phyloP scores from a whole-genome alignment of 2,113 vertebrate species.

The Caloenas nicobarica region DNA sequence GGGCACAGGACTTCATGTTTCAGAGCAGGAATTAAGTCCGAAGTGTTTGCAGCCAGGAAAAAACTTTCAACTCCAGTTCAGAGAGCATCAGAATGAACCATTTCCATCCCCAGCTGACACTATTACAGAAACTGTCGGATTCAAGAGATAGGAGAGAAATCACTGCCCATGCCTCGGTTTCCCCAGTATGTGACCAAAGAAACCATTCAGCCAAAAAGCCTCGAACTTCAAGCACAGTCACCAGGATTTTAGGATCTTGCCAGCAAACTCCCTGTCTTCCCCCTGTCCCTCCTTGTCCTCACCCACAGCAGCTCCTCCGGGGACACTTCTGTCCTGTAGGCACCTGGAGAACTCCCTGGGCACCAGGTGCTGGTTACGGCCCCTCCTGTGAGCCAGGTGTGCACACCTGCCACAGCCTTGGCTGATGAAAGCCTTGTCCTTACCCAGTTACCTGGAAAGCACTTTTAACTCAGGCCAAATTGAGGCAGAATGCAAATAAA shows the following conservation, averaged over 20 bases:
- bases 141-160: neutral
- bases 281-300: neutral
- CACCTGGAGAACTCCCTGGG: neutral
- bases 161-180: neutral
- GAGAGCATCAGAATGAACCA: neutral
- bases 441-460: neutral
- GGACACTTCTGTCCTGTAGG: neutral
- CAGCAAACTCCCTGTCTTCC: neutral
- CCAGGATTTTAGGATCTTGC: neutral
- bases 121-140: neutral
- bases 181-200: neutral
- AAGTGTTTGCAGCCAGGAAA: neutral
- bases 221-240: neutral
- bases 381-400: neutral
- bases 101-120: neutral
- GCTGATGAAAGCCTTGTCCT: neutral
- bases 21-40: neutral
- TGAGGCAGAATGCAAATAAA: constrained; percentile 11
- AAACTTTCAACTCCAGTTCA: neutral
- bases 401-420: neutral
- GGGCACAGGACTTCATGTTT: neutral
- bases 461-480: neutral
- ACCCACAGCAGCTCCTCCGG: neutral
- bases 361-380: neutral
- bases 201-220: neutral